Base-by-base conservation (phyloP, 2,797 vertebrate genomes). In the Pseudochaenichthys georgianus region DNA sequence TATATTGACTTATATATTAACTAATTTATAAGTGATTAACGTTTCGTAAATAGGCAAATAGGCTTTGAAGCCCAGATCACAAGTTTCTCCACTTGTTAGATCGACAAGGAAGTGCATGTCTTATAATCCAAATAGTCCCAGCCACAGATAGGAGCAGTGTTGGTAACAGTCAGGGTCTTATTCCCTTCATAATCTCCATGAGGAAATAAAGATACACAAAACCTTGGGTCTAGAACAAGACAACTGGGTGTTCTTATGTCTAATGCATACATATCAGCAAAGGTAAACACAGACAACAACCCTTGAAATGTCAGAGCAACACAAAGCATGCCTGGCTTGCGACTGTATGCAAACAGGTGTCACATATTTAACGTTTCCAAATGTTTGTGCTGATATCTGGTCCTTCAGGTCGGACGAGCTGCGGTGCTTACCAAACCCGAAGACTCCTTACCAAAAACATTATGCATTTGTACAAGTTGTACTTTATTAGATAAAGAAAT, bases 281-380 rank as follows among this genome's bases (percentile, higher is more conserved):
- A 51, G 67, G 60, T 77, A 84, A 72, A 84, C 50, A 52, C 28
- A 58, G 19, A 13, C 43, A 45, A 61, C 15, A n/a, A 46, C 31
- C 73, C 62, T 63, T 75, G 84, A 69, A 84, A 87, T 79, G 58
- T 73, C 74, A 70, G 77, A 59, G 75, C 79, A 82, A 70, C 75
- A 78, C 82, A 82, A 64, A 54, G 64, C n/a, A 51, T 2, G 57
- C 64, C 79, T 83, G 75, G 68, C 82, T 65, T 43, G 71, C 4
- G 46, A n/a, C 17, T 75, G 7, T 66, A 78, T 88, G 87, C 60
- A 68, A 82, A 75, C 58, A n/a, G 50, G 52, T 41, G 86, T 86
- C 87, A 84, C 80, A 81, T 83, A 72, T 70, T 21, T 48, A 64
- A 80, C 23, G 51, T 90, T 87, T 84, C 51, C 34, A 51, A 59